phyloP scores from a whole-genome alignment of 2,797 vertebrate genomes.

The Salarias fasciatus region DNA sequence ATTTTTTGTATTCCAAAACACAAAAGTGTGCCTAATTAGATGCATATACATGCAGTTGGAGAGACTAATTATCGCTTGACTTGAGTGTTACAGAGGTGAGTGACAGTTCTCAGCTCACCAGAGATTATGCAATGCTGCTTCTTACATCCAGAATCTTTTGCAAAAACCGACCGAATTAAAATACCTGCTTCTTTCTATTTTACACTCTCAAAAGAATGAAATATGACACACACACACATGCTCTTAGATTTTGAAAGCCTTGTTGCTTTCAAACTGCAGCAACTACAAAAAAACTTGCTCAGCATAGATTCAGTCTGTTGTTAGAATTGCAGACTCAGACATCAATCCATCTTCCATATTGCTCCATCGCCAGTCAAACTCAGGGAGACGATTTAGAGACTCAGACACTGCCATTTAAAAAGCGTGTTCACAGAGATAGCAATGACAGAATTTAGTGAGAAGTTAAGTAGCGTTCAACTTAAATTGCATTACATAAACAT shows the following conservation, averaged over 20 bases:
- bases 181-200: background rate
- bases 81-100: slow-evolving; percentile 50
- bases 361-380: too few species aligned
- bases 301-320: too few species aligned
- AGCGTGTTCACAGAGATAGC: too few species aligned
- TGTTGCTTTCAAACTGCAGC: background rate
- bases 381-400: too few species aligned
- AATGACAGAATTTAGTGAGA: too few species aligned
- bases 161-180: background rate
- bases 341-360: too few species aligned
- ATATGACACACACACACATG: background rate
- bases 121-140: slow-evolving; percentile 38
- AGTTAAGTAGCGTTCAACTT: too few species aligned
- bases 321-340: too few species aligned
- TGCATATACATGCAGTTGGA: slow-evolving; percentile 47
- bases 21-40: slow-evolving; percentile 64
- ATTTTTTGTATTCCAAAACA: slow-evolving; percentile 47
- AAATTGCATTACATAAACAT: too few species aligned
- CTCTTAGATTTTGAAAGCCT: background rate
- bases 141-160: background rate
- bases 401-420: too few species aligned
- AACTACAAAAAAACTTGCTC: too few species aligned
- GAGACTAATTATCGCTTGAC: slow-evolving; percentile 65
- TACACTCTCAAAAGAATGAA: slow-evolving; percentile 3
- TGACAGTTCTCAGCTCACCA: slow-evolving; percentile 47